These are phyloP conservation scores for Zeugodacus cucurbitae DNA, from an alignment of 1,140 invertebrate genomes.

Conservation along the genomic window DNA sequence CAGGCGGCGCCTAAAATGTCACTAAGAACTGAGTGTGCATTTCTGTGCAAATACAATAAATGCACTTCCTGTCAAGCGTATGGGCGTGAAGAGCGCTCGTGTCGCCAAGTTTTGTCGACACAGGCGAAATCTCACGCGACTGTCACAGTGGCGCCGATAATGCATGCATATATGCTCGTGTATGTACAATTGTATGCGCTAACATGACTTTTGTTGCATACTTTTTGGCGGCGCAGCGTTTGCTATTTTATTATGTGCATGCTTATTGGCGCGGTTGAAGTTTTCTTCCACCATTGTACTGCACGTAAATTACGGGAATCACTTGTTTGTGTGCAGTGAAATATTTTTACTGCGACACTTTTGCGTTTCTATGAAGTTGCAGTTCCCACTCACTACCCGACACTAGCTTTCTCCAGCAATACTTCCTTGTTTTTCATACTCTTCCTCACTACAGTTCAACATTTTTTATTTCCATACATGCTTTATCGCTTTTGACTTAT, in stretches of 20 bases:
- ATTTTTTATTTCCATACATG: background rate
- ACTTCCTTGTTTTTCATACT: background rate
- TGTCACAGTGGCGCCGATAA: background rate
- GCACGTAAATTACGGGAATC: background rate
- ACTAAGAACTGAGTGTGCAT: background rate
- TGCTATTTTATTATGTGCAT: background rate
- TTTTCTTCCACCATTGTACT: background rate
- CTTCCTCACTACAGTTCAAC: background rate
- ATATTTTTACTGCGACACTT: background rate
- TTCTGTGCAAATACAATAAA: background rate
- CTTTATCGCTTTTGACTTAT: background rate
- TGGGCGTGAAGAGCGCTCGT: background rate
- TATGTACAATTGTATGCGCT: background rate
- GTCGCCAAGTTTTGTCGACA: background rate
- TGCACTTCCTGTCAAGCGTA: background rate
- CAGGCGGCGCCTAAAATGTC: constrained; percentile 11
- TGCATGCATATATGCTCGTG: background rate
- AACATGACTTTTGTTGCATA: constrained; percentile 3
- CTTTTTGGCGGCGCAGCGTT: background rate
- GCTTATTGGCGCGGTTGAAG: background rate
- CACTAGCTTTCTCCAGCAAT: background rate
- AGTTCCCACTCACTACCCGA: background rate
- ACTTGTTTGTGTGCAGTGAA: too few relatives aligned
- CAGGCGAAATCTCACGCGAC: constrained; percentile 1
- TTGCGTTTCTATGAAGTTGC: background rate